A percentile compares a stretch with the other conserved stretches of the same genome.
phyloP scores from a whole-genome alignment of 92 coral and sea anemone species.

The Zoanthus solanderi region DNA sequence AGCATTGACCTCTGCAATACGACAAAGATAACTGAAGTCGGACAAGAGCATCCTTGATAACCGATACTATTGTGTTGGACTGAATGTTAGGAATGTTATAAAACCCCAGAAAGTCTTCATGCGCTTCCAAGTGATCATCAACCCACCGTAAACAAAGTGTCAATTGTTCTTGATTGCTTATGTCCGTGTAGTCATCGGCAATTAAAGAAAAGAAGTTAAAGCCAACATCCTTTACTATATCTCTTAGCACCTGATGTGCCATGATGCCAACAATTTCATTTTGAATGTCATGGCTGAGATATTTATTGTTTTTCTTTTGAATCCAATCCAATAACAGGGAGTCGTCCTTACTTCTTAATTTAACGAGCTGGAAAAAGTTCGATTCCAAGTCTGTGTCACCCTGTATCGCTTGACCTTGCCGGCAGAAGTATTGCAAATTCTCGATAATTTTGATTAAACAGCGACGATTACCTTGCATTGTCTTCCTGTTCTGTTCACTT shows the following conservation, averaged over 20 bases:
- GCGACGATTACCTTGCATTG: slow-evolving; percentile 45
- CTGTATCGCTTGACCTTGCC: slow-evolving; percentile 59
- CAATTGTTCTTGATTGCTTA: slow-evolving; percentile 50
- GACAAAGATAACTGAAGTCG: slow-evolving; percentile 48
- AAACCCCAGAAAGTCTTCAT: slow-evolving; percentile 51
- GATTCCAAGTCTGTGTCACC: slow-evolving; percentile 54
- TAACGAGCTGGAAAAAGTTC: slow-evolving; percentile 51
- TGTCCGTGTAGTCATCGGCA: slow-evolving; percentile 37
- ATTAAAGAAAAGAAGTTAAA: slow-evolving; percentile 40
- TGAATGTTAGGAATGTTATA: slow-evolving; percentile 49
- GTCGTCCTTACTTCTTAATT: slow-evolving; percentile 69
- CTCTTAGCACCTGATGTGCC: slow-evolving; percentile 46
- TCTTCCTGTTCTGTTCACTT: slow-evolving; percentile 43
- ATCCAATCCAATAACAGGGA: slow-evolving; percentile 54
- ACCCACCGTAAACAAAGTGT: slow-evolving; percentile 51
- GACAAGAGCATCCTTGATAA: slow-evolving; percentile 51
- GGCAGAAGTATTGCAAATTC: slow-evolving; percentile 55
- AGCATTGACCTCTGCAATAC: slow-evolving; percentile 49
- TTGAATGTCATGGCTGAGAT: slow-evolving; percentile 41
- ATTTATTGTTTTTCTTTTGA: slow-evolving; percentile 35
- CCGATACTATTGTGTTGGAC: slow-evolving; percentile 49
- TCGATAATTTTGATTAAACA: slow-evolving; percentile 52
- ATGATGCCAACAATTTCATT: slow-evolving; percentile 36
- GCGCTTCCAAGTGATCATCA: slow-evolving; percentile 47
- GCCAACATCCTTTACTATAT: slow-evolving; percentile 38